phyloP scores from a whole-genome alignment of 2,113 vertebrate genomes.

The Nasalis larvatus region DNA sequence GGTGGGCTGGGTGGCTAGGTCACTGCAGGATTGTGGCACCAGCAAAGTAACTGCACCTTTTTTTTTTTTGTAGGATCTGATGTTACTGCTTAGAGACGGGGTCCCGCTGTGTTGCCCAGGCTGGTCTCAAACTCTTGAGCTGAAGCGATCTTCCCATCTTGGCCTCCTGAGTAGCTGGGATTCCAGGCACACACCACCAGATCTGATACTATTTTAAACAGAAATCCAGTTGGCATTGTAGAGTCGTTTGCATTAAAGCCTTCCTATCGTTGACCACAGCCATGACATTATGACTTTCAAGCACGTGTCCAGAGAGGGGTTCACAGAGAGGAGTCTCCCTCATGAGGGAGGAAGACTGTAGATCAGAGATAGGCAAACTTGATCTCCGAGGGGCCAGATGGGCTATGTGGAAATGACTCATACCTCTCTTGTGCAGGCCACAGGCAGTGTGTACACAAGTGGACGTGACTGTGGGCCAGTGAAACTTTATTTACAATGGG shows the following conservation, averaged over 20 bases:
- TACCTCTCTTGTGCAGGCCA: background rate
- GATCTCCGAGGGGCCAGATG: background rate
- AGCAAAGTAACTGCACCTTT: background rate
- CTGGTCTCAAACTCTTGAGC: background rate
- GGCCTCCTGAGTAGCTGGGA: background rate
- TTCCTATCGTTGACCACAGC: fast-evolving
- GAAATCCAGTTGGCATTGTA: background rate
- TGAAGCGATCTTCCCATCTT: background rate
- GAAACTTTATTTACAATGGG: background rate
- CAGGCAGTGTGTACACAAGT: background rate
- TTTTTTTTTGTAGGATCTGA: background rate
- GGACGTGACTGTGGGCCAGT: fast-evolving
- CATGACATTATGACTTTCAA: fast-evolving
- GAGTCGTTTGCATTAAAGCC: background rate
- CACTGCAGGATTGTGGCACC: background rate
- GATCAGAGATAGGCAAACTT: background rate
- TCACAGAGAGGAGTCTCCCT: background rate
- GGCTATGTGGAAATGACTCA: background rate
- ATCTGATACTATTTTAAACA: background rate
- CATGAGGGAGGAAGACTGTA: background rate
- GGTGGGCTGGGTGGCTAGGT: background rate
- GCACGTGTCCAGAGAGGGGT: background rate
- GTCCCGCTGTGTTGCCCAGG: background rate
- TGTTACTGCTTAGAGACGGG: background rate
- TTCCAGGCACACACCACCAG: background rate